These are phyloP conservation scores for Syngnathoides biaculeatus DNA, from an alignment of 2,113 vertebrate genomes.

Conservation along the genomic window DNA sequence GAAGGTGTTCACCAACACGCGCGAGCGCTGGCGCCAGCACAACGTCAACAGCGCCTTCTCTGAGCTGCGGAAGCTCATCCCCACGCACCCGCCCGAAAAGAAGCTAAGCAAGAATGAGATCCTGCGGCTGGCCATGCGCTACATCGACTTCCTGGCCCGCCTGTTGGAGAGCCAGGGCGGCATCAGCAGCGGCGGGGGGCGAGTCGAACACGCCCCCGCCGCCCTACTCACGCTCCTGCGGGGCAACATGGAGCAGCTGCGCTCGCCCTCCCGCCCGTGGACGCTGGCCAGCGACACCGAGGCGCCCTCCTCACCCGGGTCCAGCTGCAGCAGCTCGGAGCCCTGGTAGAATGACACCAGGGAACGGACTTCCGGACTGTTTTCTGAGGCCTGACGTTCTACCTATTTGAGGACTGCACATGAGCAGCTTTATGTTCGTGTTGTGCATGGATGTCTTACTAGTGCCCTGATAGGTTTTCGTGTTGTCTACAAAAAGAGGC, in stretches of 20 bases:
- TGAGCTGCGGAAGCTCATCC: slow-evolving; percentile 93
- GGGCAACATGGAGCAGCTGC: slow-evolving; percentile 74
- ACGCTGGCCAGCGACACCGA: slow-evolving; percentile 72
- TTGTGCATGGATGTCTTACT: slow-evolving; percentile 62
- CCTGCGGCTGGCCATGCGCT: slow-evolving; percentile 93
- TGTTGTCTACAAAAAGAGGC: slow-evolving; percentile 27
- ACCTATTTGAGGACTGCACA: neutral
- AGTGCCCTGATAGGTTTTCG: neutral
- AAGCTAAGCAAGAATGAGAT: slow-evolving; percentile 99
- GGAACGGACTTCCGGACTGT: slow-evolving; percentile 14
- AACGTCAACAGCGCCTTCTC: slow-evolving; percentile 95
- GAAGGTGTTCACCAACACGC: slow-evolving; percentile 91
- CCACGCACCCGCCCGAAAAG: slow-evolving; percentile 96
- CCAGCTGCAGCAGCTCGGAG: slow-evolving; percentile 75
- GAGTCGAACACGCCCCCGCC: slow-evolving; percentile 47
- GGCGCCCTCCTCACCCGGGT: slow-evolving; percentile 76
- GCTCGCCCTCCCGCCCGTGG: slow-evolving; percentile 70
- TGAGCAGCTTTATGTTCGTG: slow-evolving; percentile 27
- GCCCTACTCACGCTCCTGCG: slow-evolving; percentile 72
- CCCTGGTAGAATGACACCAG: slow-evolving; percentile 62
- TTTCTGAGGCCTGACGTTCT: slow-evolving; percentile 7
- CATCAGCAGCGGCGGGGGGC: slow-evolving; percentile 64
- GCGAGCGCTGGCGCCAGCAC: slow-evolving; percentile 96
- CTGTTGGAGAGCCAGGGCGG: slow-evolving; percentile 84
- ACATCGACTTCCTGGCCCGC: slow-evolving; percentile 94